These are phyloP conservation scores for Sminthurinus signatus DNA, from an alignment of 1,140 invertebrate genomes.

Conservation along the genomic window DNA sequence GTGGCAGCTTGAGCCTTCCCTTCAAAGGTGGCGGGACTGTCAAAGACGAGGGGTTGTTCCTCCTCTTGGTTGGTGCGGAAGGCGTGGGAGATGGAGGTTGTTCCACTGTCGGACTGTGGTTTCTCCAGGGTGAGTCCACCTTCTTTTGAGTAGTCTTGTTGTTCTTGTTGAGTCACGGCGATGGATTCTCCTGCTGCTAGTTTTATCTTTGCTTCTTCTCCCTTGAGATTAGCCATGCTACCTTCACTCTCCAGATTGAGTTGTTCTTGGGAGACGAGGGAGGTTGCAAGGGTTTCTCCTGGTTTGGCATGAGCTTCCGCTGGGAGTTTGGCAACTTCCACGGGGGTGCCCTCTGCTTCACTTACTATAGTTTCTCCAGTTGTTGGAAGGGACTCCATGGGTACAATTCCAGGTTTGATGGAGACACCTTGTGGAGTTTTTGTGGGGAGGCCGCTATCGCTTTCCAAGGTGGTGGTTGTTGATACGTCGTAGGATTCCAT, in stretches of 20 bases:
- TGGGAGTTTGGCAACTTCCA: neutral
- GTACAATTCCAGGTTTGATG: neutral
- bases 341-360: neutral
- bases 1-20: neutral
- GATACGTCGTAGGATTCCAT: neutral
- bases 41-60: neutral
- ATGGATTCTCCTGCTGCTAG: slow-evolving; percentile 1
- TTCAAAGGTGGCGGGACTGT: neutral
- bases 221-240: neutral
- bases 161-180: neutral
- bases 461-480: neutral
- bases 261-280: neutral
- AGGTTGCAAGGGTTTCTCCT: neutral
- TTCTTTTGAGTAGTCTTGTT: neutral
- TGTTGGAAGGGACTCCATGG: neutral
- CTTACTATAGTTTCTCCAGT: neutral
- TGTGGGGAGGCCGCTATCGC: neutral
- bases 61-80: neutral
- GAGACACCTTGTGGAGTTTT: neutral
- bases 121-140: neutral
- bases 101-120: neutral
- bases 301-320: neutral
- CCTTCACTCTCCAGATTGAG: slow-evolving; percentile 2
- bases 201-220: neutral
- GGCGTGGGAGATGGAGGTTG: neutral